Evolutionary conservation across 1,140 invertebrate species (phyloP), one percentile per base, ranked within the genome.

Genomic region (Vanessa atalanta): DNA sequence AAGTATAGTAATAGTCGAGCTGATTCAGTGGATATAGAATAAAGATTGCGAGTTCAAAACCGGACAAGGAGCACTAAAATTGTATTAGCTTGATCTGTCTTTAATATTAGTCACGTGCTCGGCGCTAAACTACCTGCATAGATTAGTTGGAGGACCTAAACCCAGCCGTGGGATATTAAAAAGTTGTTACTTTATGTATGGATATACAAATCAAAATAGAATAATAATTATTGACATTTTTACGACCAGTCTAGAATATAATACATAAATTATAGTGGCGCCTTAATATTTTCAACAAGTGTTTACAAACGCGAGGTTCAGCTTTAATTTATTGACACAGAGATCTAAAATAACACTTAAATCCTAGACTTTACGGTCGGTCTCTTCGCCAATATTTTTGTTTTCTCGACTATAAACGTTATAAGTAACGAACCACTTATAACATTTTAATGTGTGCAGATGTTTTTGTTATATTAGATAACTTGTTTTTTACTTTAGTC

Each of bases 311-410:
- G 2, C 37, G 47, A 47, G n/a, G 2, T 15, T 50, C 23, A 68
- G 16, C 53, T 60, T 63, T 9, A 63, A 73, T 67, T 57, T 61
- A 72, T 66, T n/a, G 37, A 72, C 50, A 60, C 20, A 13, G 14
- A 51, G 31, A 48, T 67, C 65, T 73, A 67, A 73, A 73, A 73
- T 57, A 73, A 73, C 65, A 51, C 15, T 65, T 61, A 66, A 69
- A 61, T 68, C 47, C 48, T 64, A 50, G 31, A 63, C 26, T 73
- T 68, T 73, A 73, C 16, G 48, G 47, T 3, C 68, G 68, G 47
- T 68, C 31, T 55, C 26, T 15, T 47, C 23, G 47, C 55, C 48
- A 68, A 65, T 73, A 68, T 51, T 68, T 73, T 68, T 68, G 65
- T 67, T 63, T 53, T 69, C 13, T 37, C 15, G 13, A 31, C 15